Evolutionary conservation across 2,797 vertebrate genomes (phyloP), one percentile per base, ranked within the genome.

Genomic region (Xenopus petersii): DNA sequence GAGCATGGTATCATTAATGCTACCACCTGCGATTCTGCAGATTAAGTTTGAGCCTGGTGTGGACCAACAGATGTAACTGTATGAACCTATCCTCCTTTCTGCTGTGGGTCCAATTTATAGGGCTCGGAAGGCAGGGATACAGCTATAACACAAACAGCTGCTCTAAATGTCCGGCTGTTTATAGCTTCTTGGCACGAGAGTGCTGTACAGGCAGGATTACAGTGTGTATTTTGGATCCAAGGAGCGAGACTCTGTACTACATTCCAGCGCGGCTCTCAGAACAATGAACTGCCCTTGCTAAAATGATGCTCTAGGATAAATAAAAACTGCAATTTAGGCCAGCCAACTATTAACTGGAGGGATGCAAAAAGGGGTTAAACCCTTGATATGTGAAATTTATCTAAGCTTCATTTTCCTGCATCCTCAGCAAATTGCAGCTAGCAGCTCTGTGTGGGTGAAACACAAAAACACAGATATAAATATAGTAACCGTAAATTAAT

Each of bases 21-120:
- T 55, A 46, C 77, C 77, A 79, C 67, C 71, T 79, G 77, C 67
- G 67, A 61, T 70, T 42, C 13, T 58, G 15, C 8, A 79, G 76
- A 74, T 79, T 74, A 79, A 56, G 36, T 21, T 16, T 26, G 55
- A 70, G 48, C 67, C 30, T 70, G 46, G 62, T 61, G 67, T 36
- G 21, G 55, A 71, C 54, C 65, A 62, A 55, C 77, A 79, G 71
- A 79, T 79, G 77, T 36, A 62, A 33, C 61, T 61, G 59, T 33
- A 67, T n/a, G 26, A 59, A 55, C 16, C 61, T 42, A 64, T 55
- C 17, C 30, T 74, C n/a, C 12, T 58, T 70, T 73, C 61, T 64
- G 47, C 76, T 70, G n/a, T 26, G 60, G 42, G 42, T 78, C 56
- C 55, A 51, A 48, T 65, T 69, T 73, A 64, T 73, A 24, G 61